These are phyloP conservation scores for Sisyra nigra DNA, from an alignment of 2,888 invertebrate species.

Conservation along the genomic window DNA sequence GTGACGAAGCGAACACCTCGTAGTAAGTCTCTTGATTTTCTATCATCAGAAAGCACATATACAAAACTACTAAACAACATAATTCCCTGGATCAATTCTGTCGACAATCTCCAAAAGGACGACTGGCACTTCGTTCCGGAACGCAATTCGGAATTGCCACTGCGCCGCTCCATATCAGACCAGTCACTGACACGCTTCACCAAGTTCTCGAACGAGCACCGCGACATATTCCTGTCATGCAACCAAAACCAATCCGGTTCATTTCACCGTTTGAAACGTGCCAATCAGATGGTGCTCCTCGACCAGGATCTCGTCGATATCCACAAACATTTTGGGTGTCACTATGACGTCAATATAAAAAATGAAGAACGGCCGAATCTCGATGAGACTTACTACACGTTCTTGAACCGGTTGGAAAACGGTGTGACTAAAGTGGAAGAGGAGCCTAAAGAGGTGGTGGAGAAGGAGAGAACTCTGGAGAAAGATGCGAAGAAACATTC, in stretches of 20 bases:
- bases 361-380: background rate
- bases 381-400: constrained; percentile 1
- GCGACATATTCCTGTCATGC: background rate
- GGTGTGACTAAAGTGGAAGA: background rate
- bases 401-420: constrained; percentile 1
- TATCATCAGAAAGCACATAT: background rate
- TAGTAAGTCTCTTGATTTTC: too few relatives aligned
- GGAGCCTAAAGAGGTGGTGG: background rate
- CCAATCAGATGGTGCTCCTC: background rate
- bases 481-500: too few relatives aligned
- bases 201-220: background rate
- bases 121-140: too few relatives aligned
- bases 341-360: background rate
- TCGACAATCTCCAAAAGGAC: too few relatives aligned
- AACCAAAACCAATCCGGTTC: constrained; percentile 1
- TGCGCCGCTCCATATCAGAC: background rate
- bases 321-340: background rate
- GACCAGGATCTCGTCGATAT: background rate
- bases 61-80: background rate
- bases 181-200: background rate
- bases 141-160: background rate
- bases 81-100: background rate
- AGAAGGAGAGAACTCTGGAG: background rate
- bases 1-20: too few relatives aligned
- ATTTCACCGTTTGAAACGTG: background rate